phyloP scores from a whole-genome alignment of 2,113 vertebrate genomes.

The Oplegnathus fasciatus region DNA sequence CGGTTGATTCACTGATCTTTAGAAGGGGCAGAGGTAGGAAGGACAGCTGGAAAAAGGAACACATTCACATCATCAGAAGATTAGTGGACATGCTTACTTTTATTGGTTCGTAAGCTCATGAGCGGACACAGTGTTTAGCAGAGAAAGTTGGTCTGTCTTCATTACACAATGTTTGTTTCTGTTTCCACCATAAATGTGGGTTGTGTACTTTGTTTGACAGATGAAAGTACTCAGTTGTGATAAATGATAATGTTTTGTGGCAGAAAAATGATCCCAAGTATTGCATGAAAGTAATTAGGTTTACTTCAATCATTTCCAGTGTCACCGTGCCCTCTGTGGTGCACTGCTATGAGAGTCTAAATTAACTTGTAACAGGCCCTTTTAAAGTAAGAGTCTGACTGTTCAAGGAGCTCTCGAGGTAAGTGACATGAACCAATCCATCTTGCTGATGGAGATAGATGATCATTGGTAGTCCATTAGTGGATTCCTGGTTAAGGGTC shows the following conservation, averaged over 20 bases:
- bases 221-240: conserved; percentile 50
- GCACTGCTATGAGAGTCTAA: conserved; percentile 40
- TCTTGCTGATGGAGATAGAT: conserved; percentile 71
- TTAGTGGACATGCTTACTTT: conserved; percentile 65
- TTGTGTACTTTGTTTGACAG: conserved; percentile 65
- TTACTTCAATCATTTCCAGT: conserved; percentile 39
- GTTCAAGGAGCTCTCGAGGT: conserved; percentile 34
- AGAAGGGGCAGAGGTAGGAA: conserved; percentile 43
- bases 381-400: conserved; percentile 34
- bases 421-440: conserved; percentile 59
- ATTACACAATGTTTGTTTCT: conserved; percentile 59
- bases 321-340: conserved; percentile 31
- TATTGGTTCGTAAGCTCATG: conserved; percentile 60
- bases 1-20: conserved; percentile 68
- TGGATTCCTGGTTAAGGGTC: conserved; percentile 43
- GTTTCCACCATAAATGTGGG: conserved; percentile 61
- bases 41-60: conserved; percentile 60
- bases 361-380: conserved; percentile 41
- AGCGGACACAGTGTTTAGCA: conserved; percentile 51
- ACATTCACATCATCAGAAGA: conserved; percentile 72
- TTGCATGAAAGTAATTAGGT: conserved; percentile 48
- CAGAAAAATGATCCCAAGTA: conserved; percentile 41
- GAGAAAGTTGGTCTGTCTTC: conserved; percentile 57
- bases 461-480: conserved; percentile 51
- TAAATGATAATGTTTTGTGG: conserved; percentile 64